Base-by-base conservation (phyloP, 1,140 invertebrate species). In the Neoseiulus cucumeris region DNA sequence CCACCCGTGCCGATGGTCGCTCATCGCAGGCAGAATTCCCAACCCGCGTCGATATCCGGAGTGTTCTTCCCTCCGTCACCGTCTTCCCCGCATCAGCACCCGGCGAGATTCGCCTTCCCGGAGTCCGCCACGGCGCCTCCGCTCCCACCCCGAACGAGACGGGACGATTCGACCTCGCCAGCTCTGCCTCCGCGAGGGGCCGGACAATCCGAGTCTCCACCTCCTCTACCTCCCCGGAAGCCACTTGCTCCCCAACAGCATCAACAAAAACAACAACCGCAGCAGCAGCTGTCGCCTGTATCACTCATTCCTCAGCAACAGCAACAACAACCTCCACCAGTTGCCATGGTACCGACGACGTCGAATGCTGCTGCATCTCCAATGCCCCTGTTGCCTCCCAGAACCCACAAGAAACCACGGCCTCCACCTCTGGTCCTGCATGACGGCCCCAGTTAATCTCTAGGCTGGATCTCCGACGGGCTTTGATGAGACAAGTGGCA, bases 141-240 rank as follows among this genome's bases (percentile, higher is more conserved):
- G 41, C 64, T 68, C n/a, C 67, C 67, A n/a, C 67, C 67, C 7
- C 64, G 67, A 14, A 66, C 64, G 22, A 44, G 67, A 45, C 28
- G 20, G 39, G 42, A 42, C 44, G 68, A 28, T 22, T 66, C 67
- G 42, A 65, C 59, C 14, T 68, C 67, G 25, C 30, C 33, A 18
- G 64, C 42, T 28, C 33, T 64, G 71, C 78, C 83, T 45, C 68
- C n/a, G 69, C 71, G 51, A 67, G 69, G 22, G 71, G 71, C 65
- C 79, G 66, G 80, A 83, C 69, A 74, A 39, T 39, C 33, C 75
- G 64, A 80, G 78, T 7, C 80, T 80, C 82, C 83, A 25, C 83
- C 82, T 1, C 80, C 80, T 64, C 73, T 83, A 64, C 82, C 82
- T 20, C 70, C 68, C 33, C 74, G 82, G 66, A 72, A 76, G 29